Percentiles rank a stretch among this genome's conserved stretches.
phyloP scores from a whole-genome alignment of 2,888 invertebrate species.

The Mimachlamys varia region DNA sequence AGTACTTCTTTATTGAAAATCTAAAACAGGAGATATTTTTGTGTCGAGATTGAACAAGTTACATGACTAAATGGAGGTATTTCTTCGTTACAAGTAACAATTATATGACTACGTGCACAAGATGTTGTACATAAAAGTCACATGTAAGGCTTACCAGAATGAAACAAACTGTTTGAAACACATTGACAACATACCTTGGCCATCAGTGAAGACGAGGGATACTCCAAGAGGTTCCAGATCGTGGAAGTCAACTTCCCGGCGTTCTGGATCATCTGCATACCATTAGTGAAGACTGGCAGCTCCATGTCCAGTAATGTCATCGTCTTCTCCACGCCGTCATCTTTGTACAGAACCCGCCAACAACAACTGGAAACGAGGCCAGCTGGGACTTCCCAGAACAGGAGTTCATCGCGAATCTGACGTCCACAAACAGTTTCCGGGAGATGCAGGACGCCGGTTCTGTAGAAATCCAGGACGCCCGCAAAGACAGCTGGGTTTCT shows the following conservation, averaged over 20 bases:
- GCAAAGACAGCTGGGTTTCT: conserved; percentile 66
- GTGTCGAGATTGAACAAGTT: no score
- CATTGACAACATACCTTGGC: neutral
- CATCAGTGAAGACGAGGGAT: neutral
- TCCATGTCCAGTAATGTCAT: neutral
- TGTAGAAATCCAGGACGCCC: conserved; percentile 64
- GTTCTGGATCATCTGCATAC: neutral
- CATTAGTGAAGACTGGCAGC: neutral
- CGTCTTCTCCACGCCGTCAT: neutral
- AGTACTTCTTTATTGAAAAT: no score
- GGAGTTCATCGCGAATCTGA: conserved; percentile 60
- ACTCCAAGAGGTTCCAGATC: conserved; percentile 5
- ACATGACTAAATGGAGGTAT: no score
- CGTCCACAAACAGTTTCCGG: conserved; percentile 62
- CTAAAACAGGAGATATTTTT: no score
- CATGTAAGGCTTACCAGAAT: neutral
- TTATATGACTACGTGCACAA: no score
- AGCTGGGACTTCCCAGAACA: conserved; percentile 65
- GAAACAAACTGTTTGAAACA: neutral
- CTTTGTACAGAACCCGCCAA: conserved; percentile 57
- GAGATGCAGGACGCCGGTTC: conserved; percentile 66
- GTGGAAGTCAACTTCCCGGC: neutral
- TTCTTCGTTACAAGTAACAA: no score
- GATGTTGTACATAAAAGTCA: no score
- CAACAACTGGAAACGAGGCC: conserved; percentile 66